Conservation (phyloP, 2,888 invertebrate genomes). For the Dryococelus australis region DNA sequence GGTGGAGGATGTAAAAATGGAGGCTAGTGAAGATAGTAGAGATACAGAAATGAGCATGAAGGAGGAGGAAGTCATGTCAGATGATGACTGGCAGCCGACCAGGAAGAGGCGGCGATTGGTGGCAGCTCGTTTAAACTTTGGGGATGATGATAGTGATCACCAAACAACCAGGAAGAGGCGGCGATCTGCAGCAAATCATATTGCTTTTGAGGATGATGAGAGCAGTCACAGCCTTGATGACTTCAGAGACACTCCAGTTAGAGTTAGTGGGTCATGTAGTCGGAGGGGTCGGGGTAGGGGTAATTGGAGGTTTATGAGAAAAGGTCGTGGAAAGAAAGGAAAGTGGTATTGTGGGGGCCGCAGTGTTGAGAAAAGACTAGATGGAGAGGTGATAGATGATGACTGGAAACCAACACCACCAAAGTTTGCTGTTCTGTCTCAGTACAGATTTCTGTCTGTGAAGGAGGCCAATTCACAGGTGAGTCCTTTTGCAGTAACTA, state of each 20-base stretch:
- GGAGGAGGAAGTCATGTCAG: neutral
- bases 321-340: neutral
- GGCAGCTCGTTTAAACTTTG: neutral
- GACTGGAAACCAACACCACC: neutral
- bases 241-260: neutral
- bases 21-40: neutral
- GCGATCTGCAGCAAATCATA: neutral
- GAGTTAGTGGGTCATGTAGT: neutral
- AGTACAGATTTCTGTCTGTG: neutral
- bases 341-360: neutral
- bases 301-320: neutral
- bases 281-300: conserved; percentile 27
- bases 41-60: neutral
- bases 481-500: neutral
- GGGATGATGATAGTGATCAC: neutral
- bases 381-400: neutral
- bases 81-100: conserved; percentile 3
- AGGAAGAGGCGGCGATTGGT: neutral
- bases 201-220: neutral
- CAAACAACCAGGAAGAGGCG: neutral
- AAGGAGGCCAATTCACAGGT: neutral
- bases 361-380: neutral
- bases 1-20: neutral
- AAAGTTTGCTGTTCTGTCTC: neutral
- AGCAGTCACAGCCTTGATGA: neutral